A percentile compares a stretch with the other conserved stretches of the same genome.
Conservation (phyloP, 2,113 vertebrate species). For the Spea multiplicata region DNA sequence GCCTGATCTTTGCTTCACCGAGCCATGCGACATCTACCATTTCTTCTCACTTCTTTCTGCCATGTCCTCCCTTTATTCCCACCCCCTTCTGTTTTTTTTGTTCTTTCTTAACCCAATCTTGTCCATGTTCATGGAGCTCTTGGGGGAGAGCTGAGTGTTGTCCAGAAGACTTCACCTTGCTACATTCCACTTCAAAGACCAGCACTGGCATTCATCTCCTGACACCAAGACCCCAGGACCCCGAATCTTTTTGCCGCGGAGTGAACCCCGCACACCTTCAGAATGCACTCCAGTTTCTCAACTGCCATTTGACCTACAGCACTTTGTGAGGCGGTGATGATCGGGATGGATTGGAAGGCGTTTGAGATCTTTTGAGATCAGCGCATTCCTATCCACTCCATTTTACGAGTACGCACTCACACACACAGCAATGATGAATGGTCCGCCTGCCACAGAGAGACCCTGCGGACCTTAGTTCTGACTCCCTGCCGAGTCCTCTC, state of each 20-base stretch:
- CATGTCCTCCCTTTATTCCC: not conserved
- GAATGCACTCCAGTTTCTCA: not conserved
- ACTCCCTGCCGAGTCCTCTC: too few species aligned
- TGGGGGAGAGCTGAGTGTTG: constrained; percentile 4
- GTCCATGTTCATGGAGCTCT: not conserved
- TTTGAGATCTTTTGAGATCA: too few species aligned
- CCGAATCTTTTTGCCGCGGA: constrained; percentile 8
- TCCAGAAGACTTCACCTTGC: constrained; percentile 25
- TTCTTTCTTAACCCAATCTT: not conserved
- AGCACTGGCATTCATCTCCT: not conserved
- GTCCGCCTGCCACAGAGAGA: too few species aligned
- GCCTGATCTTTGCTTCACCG: too few species aligned
- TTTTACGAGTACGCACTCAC: too few species aligned
- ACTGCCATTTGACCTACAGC: not conserved
- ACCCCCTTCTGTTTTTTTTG: not conserved
- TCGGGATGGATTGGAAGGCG: not conserved
- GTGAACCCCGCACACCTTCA: not conserved
- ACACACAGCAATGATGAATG: too few species aligned
- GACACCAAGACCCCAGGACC: not conserved
- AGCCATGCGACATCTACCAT: too few species aligned
- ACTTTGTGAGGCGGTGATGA: not conserved
- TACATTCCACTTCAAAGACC: constrained; percentile 33
- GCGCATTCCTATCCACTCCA: too few species aligned
- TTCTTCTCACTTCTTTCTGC: too few species aligned
- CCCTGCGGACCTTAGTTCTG: too few species aligned